Conservation (phyloP, 2,113 vertebrate species). For the Calyptommatus sinebrachiatus region DNA sequence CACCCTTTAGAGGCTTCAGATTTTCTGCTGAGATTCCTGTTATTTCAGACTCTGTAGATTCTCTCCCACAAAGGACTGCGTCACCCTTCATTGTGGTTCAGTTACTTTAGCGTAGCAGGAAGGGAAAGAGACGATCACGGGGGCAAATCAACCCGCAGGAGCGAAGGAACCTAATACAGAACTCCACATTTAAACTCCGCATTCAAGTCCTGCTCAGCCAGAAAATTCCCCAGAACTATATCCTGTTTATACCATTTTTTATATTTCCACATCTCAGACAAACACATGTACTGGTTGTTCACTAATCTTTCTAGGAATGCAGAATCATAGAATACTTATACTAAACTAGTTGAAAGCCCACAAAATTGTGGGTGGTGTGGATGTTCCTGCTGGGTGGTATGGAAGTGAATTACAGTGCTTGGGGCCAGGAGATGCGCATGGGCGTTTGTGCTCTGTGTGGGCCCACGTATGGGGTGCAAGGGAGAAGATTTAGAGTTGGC, state of each 20-base stretch:
- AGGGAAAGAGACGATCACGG: neutral
- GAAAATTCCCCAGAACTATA: neutral
- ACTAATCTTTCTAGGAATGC: neutral
- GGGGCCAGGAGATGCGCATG: too few relatives aligned
- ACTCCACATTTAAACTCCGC: neutral
- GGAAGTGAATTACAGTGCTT: too few relatives aligned
- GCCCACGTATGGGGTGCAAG: too few relatives aligned
- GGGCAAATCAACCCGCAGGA: neutral
- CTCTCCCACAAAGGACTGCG: neutral
- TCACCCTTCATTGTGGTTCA: neutral
- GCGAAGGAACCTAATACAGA: neutral
- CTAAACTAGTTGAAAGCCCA: too few relatives aligned
- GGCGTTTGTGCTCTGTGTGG: too few relatives aligned
- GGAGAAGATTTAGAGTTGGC: too few relatives aligned
- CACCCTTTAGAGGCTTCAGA: neutral
- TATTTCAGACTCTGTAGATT: neutral
- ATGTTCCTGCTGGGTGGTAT: too few relatives aligned
- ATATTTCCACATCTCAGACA: neutral
- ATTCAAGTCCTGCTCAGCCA: neutral
- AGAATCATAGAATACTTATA: neutral
- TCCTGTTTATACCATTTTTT: neutral
- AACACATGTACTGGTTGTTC: neutral
- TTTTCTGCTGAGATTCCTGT: too few relatives aligned
- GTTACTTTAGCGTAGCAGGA: neutral
- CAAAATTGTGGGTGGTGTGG: too few relatives aligned